Evolutionary conservation across 2,797 vertebrate genomes (phyloP).

Genomic region (Sebastes variabilis): DNA sequence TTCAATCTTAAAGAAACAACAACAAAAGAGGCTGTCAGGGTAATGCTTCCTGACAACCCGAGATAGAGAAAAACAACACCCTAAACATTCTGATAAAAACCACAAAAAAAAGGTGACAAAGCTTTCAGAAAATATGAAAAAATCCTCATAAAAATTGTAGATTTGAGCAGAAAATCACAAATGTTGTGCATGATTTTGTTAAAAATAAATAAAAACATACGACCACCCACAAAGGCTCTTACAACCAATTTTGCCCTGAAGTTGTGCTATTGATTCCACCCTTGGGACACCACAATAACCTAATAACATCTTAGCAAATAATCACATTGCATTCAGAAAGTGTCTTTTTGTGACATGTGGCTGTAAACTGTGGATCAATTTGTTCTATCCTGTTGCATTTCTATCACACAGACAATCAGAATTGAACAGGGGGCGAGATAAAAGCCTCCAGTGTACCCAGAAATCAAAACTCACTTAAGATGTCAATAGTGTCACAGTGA

Average conservation of each 20-base stretch:
- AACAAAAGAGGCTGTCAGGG: slow-evolving; percentile 74
- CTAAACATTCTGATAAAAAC: slow-evolving; percentile 47
- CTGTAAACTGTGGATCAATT: slow-evolving; percentile 51
- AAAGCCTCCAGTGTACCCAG: slow-evolving; percentile 64
- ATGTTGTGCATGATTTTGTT: background rate
- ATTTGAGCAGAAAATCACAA: background rate
- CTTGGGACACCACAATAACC: slow-evolving; percentile 21
- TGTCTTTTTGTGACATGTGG: slow-evolving; percentile 21
- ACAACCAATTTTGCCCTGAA: background rate
- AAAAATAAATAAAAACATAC: background rate
- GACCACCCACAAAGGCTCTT: background rate
- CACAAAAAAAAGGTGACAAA: slow-evolving; percentile 4
- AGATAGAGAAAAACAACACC: slow-evolving; percentile 69
- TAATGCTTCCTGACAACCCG: slow-evolving; percentile 77
- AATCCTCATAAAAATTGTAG: background rate
- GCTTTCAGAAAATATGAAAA: background rate
- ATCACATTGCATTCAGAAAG: slow-evolving; percentile 56
- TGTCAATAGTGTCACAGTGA: slow-evolving; percentile 80
- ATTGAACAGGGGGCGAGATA: slow-evolving; percentile 68
- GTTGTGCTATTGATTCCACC: slow-evolving; percentile 47
- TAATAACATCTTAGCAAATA: slow-evolving; percentile 53
- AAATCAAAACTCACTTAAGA: slow-evolving; percentile 80
- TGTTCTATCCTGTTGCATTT: slow-evolving; percentile 51
- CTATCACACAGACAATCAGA: slow-evolving; percentile 54
- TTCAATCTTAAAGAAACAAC: slow-evolving; percentile 75